A percentile compares a stretch with the other conserved stretches of the same genome.
These are phyloP conservation scores for Gryon sp. DNA, from an alignment of 1,140 invertebrate genomes.

Conservation along the genomic window DNA sequence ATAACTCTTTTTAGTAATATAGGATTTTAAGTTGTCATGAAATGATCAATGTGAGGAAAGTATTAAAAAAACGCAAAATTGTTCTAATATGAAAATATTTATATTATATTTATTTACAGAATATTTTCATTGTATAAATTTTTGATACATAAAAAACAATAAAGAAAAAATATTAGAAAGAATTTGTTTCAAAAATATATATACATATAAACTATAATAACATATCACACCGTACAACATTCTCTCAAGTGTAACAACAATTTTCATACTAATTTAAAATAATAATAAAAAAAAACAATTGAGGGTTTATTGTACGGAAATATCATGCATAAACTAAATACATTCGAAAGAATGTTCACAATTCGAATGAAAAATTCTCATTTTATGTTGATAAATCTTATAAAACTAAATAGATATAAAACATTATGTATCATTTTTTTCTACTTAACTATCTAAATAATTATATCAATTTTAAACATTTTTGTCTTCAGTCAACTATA, in stretches of 20 bases:
- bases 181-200: neutral
- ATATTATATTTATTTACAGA: constrained; percentile 33
- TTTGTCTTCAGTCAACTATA: neutral
- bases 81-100: too few species aligned
- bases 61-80: neutral
- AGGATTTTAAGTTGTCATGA: too few species aligned
- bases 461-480: neutral
- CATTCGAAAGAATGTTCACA: too few species aligned
- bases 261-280: constrained; percentile 6
- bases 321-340: too few species aligned
- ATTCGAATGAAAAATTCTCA: too few species aligned
- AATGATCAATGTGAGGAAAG: neutral
- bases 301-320: constrained; percentile 30
- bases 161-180: neutral
- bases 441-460: neutral
- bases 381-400: constrained; percentile 3
- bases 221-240: constrained; percentile 22
- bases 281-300: neutral
- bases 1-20: too few species aligned
- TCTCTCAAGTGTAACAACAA: constrained; percentile 13
- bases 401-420: constrained; percentile 11
- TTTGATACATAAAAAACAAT: constrained; percentile 14
- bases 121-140: constrained; percentile 16
- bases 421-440: constrained; percentile 15
- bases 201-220: constrained; percentile 23